These are phyloP conservation scores for Drosophila leontia DNA, from an alignment of 1,140 invertebrate genomes.

Conservation along the genomic window DNA sequence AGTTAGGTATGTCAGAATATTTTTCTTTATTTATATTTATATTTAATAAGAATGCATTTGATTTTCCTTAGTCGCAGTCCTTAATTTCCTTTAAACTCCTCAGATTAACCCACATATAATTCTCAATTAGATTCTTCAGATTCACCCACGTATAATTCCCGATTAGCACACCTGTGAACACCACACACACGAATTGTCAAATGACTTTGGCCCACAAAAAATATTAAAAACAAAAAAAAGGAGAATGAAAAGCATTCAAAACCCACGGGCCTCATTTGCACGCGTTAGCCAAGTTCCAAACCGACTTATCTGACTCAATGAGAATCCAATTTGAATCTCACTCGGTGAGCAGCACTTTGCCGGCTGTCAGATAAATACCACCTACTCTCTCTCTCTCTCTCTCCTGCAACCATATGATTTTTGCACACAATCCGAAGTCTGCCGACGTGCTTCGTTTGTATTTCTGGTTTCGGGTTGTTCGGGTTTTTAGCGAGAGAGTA, in stretches of 20 bases:
- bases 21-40: background rate
- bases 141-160: background rate
- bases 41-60: background rate
- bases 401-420: slow-evolving; percentile 48
- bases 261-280: slow-evolving; percentile 27
- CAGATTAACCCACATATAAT: background rate
- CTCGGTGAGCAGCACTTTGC: slow-evolving; percentile 14
- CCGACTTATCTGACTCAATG: slow-evolving; percentile 70
- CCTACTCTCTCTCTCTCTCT: slow-evolving; percentile 5
- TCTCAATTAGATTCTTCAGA: slow-evolving; percentile 1
- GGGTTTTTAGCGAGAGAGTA: background rate
- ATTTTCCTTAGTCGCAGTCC: background rate
- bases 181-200: slow-evolving; percentile 25
- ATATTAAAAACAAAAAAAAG: background rate
- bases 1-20: too few relatives aligned
- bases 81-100: background rate
- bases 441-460: background rate
- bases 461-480: background rate
- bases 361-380: slow-evolving; percentile 23
- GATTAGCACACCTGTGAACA: slow-evolving; percentile 52
- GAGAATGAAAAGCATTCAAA: slow-evolving; percentile 27
- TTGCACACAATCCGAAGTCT: slow-evolving; percentile 48
- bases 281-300: slow-evolving; percentile 51
- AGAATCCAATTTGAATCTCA: slow-evolving; percentile 62
- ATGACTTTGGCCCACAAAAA: slow-evolving; percentile 26